phyloP scores from a whole-genome alignment of 2,797 vertebrate species.

The Smutsia temminckii region DNA sequence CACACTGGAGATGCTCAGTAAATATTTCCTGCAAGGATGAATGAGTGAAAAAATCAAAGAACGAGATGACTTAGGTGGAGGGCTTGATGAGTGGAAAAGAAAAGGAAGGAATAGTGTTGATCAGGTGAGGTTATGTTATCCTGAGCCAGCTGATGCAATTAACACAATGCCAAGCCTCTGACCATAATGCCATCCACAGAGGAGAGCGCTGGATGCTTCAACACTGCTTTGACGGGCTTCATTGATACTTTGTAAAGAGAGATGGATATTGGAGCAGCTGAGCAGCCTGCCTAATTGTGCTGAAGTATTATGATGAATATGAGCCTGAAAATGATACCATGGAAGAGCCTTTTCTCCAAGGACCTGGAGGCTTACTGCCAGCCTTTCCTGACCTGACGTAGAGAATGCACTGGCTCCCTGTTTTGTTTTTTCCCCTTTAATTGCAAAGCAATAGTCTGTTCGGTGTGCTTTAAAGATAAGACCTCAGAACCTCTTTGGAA shows the following conservation, averaged over 20 bases:
- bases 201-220: background rate
- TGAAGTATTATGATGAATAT: conserved; percentile 46
- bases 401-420: background rate
- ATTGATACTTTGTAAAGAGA: conserved; percentile 26
- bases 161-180: background rate
- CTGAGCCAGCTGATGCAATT: background rate
- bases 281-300: conserved; percentile 44
- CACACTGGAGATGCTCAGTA: background rate
- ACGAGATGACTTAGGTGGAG: background rate
- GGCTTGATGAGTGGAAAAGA: background rate
- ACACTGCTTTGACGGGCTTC: conserved; percentile 44
- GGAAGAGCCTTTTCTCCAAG: background rate
- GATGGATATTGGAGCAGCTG: background rate
- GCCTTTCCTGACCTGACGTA: background rate
- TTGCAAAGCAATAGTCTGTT: background rate
- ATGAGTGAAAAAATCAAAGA: conserved; percentile 29
- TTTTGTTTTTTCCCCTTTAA: background rate
- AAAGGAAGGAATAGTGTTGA: background rate
- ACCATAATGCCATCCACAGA: conserved; percentile 36
- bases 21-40: conserved; percentile 33
- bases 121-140: background rate
- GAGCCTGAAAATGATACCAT: background rate
- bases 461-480: background rate
- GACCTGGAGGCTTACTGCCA: background rate
- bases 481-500: background rate